phyloP scores from a whole-genome alignment of 1,140 invertebrate genomes.

The Conus ventricosus region DNA sequence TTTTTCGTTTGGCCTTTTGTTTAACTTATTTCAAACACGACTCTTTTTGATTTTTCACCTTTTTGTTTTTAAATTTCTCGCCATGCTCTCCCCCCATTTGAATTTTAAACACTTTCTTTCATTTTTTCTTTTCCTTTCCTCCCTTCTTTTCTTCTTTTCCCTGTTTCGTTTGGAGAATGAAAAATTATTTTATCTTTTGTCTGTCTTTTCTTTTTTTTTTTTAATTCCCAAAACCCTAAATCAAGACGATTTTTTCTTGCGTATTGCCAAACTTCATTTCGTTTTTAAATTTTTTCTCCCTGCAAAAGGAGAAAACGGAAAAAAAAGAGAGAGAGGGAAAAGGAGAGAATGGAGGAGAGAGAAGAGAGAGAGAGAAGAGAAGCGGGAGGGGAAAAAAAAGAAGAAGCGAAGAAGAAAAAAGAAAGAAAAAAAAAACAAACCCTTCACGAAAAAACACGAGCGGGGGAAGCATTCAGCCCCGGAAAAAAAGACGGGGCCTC shows the following conservation, averaged over 20 bases:
- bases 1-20: not conserved
- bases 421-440: not conserved
- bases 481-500: not conserved
- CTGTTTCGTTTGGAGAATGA: not conserved
- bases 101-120: not conserved
- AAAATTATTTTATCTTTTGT: not conserved
- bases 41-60: not conserved
- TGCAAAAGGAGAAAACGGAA: not conserved
- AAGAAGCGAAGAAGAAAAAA: constrained; percentile 4
- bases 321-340: not conserved
- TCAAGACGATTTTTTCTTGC: constrained; percentile 2
- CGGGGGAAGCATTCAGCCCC: not conserved
- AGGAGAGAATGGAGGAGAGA: too few relatives aligned
- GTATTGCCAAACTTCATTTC: constrained; percentile 16
- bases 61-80: not conserved
- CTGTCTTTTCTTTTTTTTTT: not conserved
- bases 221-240: not conserved
- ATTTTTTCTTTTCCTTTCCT: not conserved
- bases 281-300: constrained; percentile 18
- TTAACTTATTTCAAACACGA: not conserved
- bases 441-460: not conserved
- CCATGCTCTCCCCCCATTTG: not conserved
- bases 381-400: not conserved
- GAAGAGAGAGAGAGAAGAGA: not conserved
- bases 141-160: not conserved